Percentiles rank a stretch among this genome's conserved stretches.
These are phyloP conservation scores for Parazoanthus atlanticus DNA, from an alignment of 92 coral and sea anemone species.

Conservation along the genomic window DNA sequence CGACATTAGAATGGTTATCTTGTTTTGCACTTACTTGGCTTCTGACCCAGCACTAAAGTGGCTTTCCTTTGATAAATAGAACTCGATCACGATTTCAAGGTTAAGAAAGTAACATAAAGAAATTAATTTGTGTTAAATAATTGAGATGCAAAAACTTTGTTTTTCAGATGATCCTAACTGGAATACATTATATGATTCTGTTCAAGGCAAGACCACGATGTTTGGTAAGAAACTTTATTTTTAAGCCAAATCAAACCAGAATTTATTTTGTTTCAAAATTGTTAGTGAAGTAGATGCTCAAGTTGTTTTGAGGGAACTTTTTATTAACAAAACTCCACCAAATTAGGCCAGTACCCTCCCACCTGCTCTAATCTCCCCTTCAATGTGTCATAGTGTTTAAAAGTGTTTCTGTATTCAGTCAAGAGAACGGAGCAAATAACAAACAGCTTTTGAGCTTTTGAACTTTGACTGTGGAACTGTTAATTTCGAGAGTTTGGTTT, in stretches of 20 bases:
- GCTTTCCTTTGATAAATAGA: conserved; percentile 20
- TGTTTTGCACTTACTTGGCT: not conserved
- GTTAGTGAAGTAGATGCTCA: too few relatives aligned
- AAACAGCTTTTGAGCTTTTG: too few relatives aligned
- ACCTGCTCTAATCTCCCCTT: not conserved
- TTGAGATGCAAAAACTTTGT: not conserved
- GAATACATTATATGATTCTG: conserved; percentile 66
- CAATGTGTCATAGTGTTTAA: too few relatives aligned
- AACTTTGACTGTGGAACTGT: too few relatives aligned
- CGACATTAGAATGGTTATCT: not conserved
- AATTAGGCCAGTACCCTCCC: not conserved
- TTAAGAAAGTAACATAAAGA: too few relatives aligned
- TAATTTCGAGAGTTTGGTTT: too few relatives aligned
- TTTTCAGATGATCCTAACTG: conserved; percentile 69
- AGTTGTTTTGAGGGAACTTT: too few relatives aligned
- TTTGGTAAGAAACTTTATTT: conserved; percentile 62
- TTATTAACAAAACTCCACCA: not conserved
- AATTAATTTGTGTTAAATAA: not conserved
- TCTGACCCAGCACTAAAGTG: not conserved
- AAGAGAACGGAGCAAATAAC: too few relatives aligned
- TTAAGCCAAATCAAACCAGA: not conserved
- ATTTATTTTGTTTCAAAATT: not conserved
- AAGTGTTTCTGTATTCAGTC: too few relatives aligned
- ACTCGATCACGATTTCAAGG: not conserved
- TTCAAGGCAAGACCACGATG: conserved; percentile 66